Evolutionary conservation across 2,113 vertebrate species (phyloP).

Genomic region (Pungitius pungitius): DNA sequence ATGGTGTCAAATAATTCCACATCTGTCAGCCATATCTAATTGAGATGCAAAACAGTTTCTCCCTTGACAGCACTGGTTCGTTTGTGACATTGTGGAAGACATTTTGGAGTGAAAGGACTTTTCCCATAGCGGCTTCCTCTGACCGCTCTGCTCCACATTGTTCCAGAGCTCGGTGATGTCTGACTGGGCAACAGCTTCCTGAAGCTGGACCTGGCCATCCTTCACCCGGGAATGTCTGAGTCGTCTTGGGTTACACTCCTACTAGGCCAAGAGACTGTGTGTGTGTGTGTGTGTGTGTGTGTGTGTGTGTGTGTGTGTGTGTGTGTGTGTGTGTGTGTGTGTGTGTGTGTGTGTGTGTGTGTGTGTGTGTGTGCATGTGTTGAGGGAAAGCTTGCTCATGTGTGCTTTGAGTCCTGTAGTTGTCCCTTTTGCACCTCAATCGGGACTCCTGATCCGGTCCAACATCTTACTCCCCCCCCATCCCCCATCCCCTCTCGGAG

Average conservation of each 20-base stretch:
- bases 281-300: slow-evolving; percentile 29
- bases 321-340: slow-evolving; percentile 11
- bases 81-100: slow-evolving; percentile 29
- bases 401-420: slow-evolving; percentile 45
- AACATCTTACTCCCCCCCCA: slow-evolving; percentile 80
- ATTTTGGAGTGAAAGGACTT: slow-evolving; percentile 37
- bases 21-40: neutral
- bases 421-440: slow-evolving; percentile 72
- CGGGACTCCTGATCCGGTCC: slow-evolving; percentile 69
- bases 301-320: slow-evolving; percentile 20
- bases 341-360: slow-evolving; percentile 12
- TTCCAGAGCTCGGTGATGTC: slow-evolving; percentile 54
- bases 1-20: neutral
- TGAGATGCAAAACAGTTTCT: neutral
- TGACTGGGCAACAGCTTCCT: slow-evolving; percentile 59
- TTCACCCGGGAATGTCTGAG: slow-evolving; percentile 67
- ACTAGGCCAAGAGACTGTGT: neutral
- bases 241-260: slow-evolving; percentile 69
- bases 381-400: slow-evolving; percentile 37
- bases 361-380: slow-evolving; percentile 39
- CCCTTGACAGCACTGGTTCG: neutral
- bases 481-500: slow-evolving; percentile 48
- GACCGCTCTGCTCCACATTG: slow-evolving; percentile 54
- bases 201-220: slow-evolving; percentile 58
- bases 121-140: slow-evolving; percentile 41